Conservation (phyloP, 2,797 vertebrate species). For the Geotrypetes seraphini region DNA sequence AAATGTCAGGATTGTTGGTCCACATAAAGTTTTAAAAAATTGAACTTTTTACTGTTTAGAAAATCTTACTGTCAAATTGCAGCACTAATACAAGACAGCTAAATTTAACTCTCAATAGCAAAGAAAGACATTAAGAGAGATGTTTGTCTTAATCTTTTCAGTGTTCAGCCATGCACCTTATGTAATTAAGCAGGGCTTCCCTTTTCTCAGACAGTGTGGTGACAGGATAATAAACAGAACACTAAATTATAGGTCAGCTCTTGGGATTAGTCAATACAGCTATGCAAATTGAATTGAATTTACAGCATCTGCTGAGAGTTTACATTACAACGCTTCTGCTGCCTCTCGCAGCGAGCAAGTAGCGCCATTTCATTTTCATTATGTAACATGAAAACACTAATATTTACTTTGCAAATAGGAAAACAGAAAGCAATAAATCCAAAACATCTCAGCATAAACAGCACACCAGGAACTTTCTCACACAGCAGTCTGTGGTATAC, state of each 20-base stretch:
- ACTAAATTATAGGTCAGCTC: slow-evolving; percentile 19
- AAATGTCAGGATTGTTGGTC: too few relatives aligned
- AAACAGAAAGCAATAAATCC: slow-evolving; percentile 4
- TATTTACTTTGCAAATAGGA: slow-evolving; percentile 9
- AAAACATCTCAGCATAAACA: neutral
- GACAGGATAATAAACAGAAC: slow-evolving; percentile 17
- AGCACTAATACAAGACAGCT: too few relatives aligned
- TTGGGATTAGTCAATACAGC: slow-evolving; percentile 14
- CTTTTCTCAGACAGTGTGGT: slow-evolving; percentile 7
- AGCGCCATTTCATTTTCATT: slow-evolving; percentile 6
- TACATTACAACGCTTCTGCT: slow-evolving; percentile 13
- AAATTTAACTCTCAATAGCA: neutral
- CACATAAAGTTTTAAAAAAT: too few relatives aligned
- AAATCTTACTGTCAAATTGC: too few relatives aligned
- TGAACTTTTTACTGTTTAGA: neutral
- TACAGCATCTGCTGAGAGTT: slow-evolving; percentile 28
- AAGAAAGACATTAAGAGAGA: neutral
- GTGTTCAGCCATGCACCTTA: slow-evolving; percentile 9
- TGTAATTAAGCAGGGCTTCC: slow-evolving; percentile 16
- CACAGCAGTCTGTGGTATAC: too few relatives aligned
- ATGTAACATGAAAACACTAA: neutral
- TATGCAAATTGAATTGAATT: slow-evolving; percentile 21
- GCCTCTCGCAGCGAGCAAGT: slow-evolving; percentile 6
- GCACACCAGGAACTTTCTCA: neutral
- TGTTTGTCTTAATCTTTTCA: slow-evolving; percentile 1